Evolutionary conservation across 1,140 invertebrate species (phyloP).

Genomic region (Limonius californicus): DNA sequence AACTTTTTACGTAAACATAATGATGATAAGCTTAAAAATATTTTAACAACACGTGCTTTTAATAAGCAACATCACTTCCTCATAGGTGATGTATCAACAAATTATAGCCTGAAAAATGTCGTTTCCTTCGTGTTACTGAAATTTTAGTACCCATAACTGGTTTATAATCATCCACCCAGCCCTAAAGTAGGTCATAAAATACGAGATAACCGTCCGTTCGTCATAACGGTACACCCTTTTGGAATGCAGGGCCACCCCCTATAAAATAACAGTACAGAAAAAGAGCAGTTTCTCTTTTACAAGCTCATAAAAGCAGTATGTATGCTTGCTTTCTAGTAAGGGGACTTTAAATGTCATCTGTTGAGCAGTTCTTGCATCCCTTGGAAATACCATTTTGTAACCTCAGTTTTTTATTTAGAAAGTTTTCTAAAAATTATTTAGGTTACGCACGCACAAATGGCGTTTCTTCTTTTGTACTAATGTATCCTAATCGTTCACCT

Average conservation of each 20-base stretch:
- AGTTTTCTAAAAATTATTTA: neutral
- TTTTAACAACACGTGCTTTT: too few species aligned
- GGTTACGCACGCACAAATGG: neutral
- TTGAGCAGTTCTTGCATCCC: neutral
- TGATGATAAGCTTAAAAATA: too few species aligned
- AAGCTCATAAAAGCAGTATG: neutral
- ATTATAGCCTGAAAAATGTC: neutral
- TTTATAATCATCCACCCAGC: neutral
- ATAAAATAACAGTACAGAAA: neutral
- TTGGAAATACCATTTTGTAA: neutral
- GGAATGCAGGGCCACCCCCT: neutral
- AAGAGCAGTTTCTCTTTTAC: slow-evolving; percentile 10
- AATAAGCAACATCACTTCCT: too few species aligned
- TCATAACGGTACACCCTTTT: neutral
- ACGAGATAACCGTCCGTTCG: neutral
- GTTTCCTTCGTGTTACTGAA: neutral
- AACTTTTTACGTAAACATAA: too few species aligned
- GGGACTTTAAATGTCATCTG: neutral
- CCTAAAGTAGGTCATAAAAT: neutral
- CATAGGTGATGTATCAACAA: too few species aligned
- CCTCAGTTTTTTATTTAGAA: neutral
- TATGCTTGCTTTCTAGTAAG: neutral
- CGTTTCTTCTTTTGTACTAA: neutral
- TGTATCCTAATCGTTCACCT: neutral
- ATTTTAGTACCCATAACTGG: neutral